A percentile compares a stretch with the other conserved stretches of the same genome.
These are phyloP conservation scores for Alligator mississippiensis DNA, from an alignment of 2,113 vertebrate genomes.

Conservation along the genomic window DNA sequence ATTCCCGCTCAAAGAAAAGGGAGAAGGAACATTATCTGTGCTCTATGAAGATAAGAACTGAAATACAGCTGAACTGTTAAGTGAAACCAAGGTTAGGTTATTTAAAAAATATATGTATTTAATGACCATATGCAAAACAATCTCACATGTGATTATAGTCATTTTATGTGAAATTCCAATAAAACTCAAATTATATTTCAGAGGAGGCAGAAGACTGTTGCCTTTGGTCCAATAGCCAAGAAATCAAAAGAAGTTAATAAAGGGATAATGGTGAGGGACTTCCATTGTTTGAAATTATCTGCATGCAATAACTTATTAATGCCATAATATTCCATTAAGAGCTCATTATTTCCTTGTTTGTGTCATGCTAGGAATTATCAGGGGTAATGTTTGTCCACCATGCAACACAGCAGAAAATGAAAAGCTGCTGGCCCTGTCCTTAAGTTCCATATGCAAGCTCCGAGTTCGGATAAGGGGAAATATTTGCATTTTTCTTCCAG, in stretches of 20 bases:
- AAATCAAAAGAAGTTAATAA: neutral
- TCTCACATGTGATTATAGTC: neutral
- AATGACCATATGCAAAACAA: neutral
- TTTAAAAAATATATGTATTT: neutral
- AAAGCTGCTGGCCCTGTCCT: neutral
- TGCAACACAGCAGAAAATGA: neutral
- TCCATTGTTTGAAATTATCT: conserved; percentile 31
- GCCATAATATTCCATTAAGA: conserved; percentile 50
- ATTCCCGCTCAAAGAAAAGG: conserved; percentile 45
- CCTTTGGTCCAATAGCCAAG: conserved; percentile 5
- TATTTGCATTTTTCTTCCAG: neutral
- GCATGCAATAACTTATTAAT: conserved; percentile 35
- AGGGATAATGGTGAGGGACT: conserved; percentile 1
- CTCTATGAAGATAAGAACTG: neutral
- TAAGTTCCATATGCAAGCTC: neutral
- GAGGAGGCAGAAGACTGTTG: neutral
- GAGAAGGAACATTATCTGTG: neutral
- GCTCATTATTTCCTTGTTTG: conserved; percentile 52
- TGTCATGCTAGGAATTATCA: conserved; percentile 35
- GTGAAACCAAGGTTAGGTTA: neutral
- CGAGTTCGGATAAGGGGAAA: conserved; percentile 1
- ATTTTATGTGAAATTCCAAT: conserved; percentile 1
- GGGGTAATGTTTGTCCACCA: neutral
- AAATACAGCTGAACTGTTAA: neutral
- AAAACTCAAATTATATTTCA: neutral